Base-by-base conservation (phyloP, 53 echinoderm and acorn worm species). In the Echinometra lucunter region DNA sequence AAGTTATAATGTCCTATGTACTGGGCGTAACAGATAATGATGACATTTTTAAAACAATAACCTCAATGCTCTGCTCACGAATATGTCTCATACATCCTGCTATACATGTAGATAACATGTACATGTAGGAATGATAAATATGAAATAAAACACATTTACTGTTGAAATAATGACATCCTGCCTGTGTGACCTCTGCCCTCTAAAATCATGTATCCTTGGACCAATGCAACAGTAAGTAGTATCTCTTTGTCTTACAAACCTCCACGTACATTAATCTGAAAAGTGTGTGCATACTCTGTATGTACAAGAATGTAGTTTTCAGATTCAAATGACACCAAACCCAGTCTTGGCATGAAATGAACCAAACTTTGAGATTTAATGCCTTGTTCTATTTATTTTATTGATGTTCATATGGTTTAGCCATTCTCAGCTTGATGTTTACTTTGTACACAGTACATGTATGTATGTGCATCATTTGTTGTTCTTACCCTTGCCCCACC, bases 231-330 rank as follows among this genome's bases (percentile, higher is more conserved):
- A 30, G 28, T 47, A n/a, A n/a, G 7, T 56, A 56, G 13, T 53
- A 85, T 28, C 49, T 85, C 85, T 49, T 85, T 28, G 13, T 85
- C 85, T 85, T 85, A 47, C 49, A 47, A 81, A 47, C 85, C 85
- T 49, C 38, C 40, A 78, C 42, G 19, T 78, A 78, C 32, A 74
- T 35, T 30, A 6, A 63, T 53, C 63, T 25, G 72, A 28, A 53
- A 72, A 72, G 72, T 7, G 35, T 34, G 32, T 27, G 63, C 63
- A 63, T 25, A 25, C 25, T 23, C 2, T 4, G 21, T 25, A 25
- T 63, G 27, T 19, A 63, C 25, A 27, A 63, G 21, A 63, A 63
- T 63, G 7, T 2, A 63, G 5, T 19, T 27, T 63, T 63, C 0
- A 63, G 63, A 63, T 63, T 63, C 63, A 63, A 5, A 63, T 63